Percentiles rank a stretch among this genome's conserved stretches.
Conservation (phyloP, 2,797 vertebrate species). For the Tinamus major region DNA sequence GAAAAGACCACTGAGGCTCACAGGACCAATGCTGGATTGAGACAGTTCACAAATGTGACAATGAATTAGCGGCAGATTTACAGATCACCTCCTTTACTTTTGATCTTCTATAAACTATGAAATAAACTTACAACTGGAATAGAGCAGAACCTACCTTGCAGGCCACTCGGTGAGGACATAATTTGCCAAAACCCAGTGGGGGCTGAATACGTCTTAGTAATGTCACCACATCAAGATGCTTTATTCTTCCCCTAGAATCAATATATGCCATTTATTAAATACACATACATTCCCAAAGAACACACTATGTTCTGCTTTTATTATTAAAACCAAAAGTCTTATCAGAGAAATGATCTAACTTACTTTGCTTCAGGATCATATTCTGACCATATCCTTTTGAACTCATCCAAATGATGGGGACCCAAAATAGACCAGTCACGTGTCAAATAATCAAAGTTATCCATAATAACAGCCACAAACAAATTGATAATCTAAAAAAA, state of each 20-base stretch:
- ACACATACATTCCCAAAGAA: neutral
- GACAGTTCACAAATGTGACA: neutral
- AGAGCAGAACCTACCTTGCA: conserved; percentile 88
- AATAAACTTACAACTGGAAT: neutral
- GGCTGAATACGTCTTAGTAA: conserved; percentile 96
- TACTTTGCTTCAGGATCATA: conserved; percentile 99
- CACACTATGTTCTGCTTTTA: neutral
- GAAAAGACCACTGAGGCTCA: neutral
- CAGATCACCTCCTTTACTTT: neutral
- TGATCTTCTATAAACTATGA: neutral
- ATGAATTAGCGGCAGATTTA: neutral
- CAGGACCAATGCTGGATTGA: neutral
- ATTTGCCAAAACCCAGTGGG: conserved; percentile 95
- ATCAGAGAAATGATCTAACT: conserved; percentile 56
- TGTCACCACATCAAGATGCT: conserved; percentile 97
- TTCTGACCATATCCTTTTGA: conserved; percentile 99
- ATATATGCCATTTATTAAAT: neutral
- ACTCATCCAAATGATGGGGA: conserved; percentile 97
- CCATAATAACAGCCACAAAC: conserved; percentile 99
- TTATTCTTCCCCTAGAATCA: conserved; percentile 92
- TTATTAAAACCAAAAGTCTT: neutral
- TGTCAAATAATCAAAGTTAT: conserved; percentile 99
- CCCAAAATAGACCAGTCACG: conserved; percentile 99
- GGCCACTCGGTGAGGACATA: conserved; percentile 97
- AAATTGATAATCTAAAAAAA: conserved; percentile 94